phyloP scores from a whole-genome alignment of 2,888 invertebrate genomes.

The Sympetrum striolatum region DNA sequence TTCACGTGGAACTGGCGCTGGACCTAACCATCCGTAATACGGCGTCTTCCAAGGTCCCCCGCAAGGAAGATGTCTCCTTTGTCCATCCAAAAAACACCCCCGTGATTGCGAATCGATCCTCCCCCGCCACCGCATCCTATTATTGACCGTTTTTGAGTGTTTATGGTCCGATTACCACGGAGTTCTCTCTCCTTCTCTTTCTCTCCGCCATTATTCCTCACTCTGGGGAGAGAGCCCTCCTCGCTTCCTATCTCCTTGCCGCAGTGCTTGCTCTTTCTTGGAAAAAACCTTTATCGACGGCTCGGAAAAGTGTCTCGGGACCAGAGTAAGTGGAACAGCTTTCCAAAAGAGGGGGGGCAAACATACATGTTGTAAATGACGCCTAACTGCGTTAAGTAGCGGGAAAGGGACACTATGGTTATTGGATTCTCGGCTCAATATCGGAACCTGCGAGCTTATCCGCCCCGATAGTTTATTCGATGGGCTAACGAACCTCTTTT shows the following conservation, averaged over 20 bases:
- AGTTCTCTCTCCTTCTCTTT: neutral
- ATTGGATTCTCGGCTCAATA: neutral
- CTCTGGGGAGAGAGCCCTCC: neutral
- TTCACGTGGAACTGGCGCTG: no score
- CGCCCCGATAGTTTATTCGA: neutral
- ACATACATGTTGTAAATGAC: neutral
- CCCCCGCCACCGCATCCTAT: conserved; percentile 27
- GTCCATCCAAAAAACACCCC: neutral
- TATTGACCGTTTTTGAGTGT: conserved; percentile 33
- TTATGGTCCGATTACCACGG: conserved; percentile 27
- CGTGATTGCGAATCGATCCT: conserved; percentile 21
- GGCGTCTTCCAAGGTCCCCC: neutral
- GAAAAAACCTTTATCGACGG: conserved; percentile 32
- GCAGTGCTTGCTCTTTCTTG: conserved; percentile 26
- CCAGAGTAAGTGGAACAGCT: neutral
- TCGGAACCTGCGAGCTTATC: neutral
- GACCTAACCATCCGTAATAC: conserved; percentile 1
- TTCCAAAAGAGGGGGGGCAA: neutral
- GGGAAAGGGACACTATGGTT: neutral
- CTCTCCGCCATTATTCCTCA: neutral
- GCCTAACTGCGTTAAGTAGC: neutral
- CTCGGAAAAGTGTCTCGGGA: neutral
- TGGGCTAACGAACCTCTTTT: neutral
- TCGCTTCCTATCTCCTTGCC: conserved; percentile 19
- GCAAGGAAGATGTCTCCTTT: neutral